phyloP scores from a whole-genome alignment of 2,113 vertebrate genomes.

The Engraulis encrasicolus region DNA sequence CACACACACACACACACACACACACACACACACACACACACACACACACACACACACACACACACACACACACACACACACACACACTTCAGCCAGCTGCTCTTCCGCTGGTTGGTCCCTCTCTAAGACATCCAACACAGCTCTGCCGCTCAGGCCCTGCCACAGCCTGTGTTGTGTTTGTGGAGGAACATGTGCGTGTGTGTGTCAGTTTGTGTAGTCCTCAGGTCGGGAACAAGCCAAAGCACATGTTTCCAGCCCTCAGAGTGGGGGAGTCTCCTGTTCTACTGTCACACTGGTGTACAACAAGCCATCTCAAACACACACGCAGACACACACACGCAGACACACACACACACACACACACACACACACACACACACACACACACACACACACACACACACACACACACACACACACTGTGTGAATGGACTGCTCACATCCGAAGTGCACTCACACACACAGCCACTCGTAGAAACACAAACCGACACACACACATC shows the following conservation, averaged over 20 bases:
- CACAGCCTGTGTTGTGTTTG: neutral
- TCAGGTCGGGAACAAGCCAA: neutral
- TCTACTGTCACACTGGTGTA: no score
- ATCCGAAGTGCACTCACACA: no score
- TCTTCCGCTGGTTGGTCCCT: neutral
- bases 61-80: slow-evolving; percentile 3
- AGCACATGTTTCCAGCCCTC: neutral
- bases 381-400: neutral
- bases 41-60: neutral
- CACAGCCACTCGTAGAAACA: no score
- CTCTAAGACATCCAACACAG: neutral
- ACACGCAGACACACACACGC: neutral
- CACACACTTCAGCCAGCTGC: neutral
- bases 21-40: neutral
- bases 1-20: slow-evolving; percentile 5
- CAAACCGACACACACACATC: no score
- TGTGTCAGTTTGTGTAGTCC: neutral
- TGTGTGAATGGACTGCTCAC: no score
- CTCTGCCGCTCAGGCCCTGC: neutral
- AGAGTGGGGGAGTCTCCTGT: no score
- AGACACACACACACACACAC: neutral
- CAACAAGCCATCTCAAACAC: neutral
- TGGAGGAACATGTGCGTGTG: neutral
- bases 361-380: neutral
- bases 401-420: neutral